Evolutionary conservation across 2,888 invertebrate species (phyloP), one percentile per base, ranked within the genome.

Genomic region (Mimumesa dahlbomi): DNA sequence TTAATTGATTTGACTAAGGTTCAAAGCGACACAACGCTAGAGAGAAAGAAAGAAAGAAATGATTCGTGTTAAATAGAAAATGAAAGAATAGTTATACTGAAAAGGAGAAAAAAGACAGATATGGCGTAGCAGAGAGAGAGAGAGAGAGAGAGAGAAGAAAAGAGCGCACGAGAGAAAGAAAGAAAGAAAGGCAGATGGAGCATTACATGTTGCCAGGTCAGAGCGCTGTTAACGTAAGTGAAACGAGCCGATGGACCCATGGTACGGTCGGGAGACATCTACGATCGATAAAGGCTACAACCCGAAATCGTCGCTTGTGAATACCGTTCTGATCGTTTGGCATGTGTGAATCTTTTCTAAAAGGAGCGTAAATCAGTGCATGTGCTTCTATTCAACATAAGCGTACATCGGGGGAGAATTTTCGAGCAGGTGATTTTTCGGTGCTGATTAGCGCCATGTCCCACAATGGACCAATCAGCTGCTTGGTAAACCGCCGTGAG

Each of bases 401-500:
- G 45, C n/a, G 3, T 5, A 43, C 38, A 45, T n/a, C 22, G n/a
- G 31, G 22, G 18, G 46, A 45, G 52, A 61, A 58, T 71, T 67
- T 56, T 66, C 56, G 46, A 48, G 77, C 78, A 74, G 71, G 74
- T 72, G 81, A 80, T 80, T 48, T 45, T 56, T 62, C 56, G 63
- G 49, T 38, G 63, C 50, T 64, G 64, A 77, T 79, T 71, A 79
- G 62, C 79, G 79, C 79, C 80, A 79, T 79, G 80, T 80, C 75
- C 50, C 38, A 66, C 67, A 63, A 81, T 81, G 83, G 83, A 83
- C 87, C 87, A 87, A 87, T 87, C 87, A 85, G 87, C 86, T 85
- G 86, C 87, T 84, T 74, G 81, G 77, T 82, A 79, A 85, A 82
- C 76, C 82, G 81, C 77, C 79, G 80, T 84, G 76, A 81, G 78